Conservation (phyloP, 1,140 invertebrate species). For the Telenomus remus region DNA sequence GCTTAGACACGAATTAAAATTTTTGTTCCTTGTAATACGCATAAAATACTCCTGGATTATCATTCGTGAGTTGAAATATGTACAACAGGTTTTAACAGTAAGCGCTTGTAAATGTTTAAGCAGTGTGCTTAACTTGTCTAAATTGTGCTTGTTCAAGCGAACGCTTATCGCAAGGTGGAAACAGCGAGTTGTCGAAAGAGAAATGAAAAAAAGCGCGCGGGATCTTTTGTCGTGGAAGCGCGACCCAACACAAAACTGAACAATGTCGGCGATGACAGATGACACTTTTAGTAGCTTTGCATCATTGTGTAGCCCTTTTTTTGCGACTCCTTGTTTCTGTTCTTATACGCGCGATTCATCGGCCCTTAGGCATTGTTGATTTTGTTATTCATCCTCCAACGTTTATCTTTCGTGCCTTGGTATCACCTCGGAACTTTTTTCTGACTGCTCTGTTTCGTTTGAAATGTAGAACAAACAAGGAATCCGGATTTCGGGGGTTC, state of each 20-base stretch:
- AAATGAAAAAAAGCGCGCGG: slow-evolving; percentile 29
- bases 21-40: no score
- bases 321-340: slow-evolving; percentile 34
- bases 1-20: no score
- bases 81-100: not conserved
- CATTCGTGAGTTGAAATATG: not conserved
- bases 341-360: slow-evolving; percentile 52
- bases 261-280: slow-evolving; percentile 57
- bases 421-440: slow-evolving; percentile 11
- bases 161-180: slow-evolving; percentile 33
- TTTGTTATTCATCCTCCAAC: slow-evolving; percentile 53
- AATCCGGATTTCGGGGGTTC: slow-evolving; percentile 29
- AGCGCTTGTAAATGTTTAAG: slow-evolving; percentile 29
- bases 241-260: slow-evolving; percentile 21
- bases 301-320: slow-evolving; percentile 43
- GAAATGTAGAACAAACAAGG: slow-evolving; percentile 45
- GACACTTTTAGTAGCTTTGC: slow-evolving; percentile 65
- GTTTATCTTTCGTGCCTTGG: slow-evolving; percentile 33
- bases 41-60: no score
- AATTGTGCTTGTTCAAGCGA: slow-evolving; percentile 43
- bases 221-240: slow-evolving; percentile 46
- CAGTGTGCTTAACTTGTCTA: slow-evolving; percentile 33
- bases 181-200: slow-evolving; percentile 44
- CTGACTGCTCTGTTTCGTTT: slow-evolving; percentile 57
- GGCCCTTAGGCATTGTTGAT: slow-evolving; percentile 67